Evolutionary conservation across 2,888 invertebrate genomes (phyloP), one percentile per base, ranked within the genome.

Genomic region (Agelastica alni): DNA sequence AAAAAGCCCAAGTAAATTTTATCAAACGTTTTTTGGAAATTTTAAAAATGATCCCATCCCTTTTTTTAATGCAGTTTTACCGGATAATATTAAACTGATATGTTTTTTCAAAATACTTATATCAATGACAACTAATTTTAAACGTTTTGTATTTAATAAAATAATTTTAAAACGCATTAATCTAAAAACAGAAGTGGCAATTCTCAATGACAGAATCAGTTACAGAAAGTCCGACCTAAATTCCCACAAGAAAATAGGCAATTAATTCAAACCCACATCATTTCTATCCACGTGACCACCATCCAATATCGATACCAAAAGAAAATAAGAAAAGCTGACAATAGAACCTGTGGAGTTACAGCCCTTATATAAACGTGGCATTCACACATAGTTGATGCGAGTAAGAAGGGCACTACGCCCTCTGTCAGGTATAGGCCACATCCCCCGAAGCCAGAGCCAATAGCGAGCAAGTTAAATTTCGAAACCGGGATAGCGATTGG

Each of bases 171-270:
- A n/a, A n/a, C n/a, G n/a, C n/a, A n/a, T n/a, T n/a, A n/a, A n/a
- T n/a, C n/a, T n/a, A n/a, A n/a, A n/a, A n/a, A n/a, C n/a, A n/a
- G n/a, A n/a, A n/a, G n/a, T n/a, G n/a, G n/a, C n/a, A n/a, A n/a
- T n/a, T n/a, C n/a, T n/a, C n/a, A n/a, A n/a, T n/a, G n/a, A n/a
- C n/a, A n/a, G n/a, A n/a, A n/a, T n/a, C n/a, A n/a, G n/a, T n/a
- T n/a, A n/a, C n/a, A n/a, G n/a, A n/a, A n/a, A n/a, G 14, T 12
- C 41, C 45, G 16, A 32, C 30, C 36, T 37, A 58, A 41, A 60
- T 70, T 72, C 72, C 71, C 73, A 73, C 69, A 72, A 70, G 72
- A 71, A 73, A 70, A 65, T 63, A 45, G 42, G 43, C 62, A 66
- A 70, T 69, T 68, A 65, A 59, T 47, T 54, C 49, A 62, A 62